These are phyloP conservation scores for Phyllostomus discolor DNA, from an alignment of 2,113 vertebrate species.

Conservation along the genomic window DNA sequence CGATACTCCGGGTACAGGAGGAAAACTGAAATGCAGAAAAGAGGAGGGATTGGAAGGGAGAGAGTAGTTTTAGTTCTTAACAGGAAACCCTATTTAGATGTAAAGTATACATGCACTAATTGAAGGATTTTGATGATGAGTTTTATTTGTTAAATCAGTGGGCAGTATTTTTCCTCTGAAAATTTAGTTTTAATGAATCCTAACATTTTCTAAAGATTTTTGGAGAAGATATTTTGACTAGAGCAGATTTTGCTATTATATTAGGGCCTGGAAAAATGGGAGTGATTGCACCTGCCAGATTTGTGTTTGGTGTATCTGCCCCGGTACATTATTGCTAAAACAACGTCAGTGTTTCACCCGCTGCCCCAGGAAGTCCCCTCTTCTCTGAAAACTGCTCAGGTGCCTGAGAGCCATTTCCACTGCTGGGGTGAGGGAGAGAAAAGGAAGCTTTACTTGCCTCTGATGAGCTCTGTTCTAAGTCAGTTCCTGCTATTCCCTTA, in stretches of 20 bases:
- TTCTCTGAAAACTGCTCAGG: background rate
- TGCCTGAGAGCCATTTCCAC: background rate
- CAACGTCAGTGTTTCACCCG: background rate
- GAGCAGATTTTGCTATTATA: background rate
- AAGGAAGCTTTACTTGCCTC: background rate
- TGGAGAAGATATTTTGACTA: slow-evolving; percentile 18
- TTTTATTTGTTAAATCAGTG: background rate
- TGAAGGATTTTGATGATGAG: background rate
- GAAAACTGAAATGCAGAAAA: background rate
- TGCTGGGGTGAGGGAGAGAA: too few relatives aligned
- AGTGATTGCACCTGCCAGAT: background rate
- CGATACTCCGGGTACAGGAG: background rate
- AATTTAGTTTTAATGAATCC: slow-evolving; percentile 37
- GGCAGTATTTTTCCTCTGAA: slow-evolving; percentile 34
- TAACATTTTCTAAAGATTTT: slow-evolving; percentile 26
- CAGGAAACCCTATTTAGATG: background rate
- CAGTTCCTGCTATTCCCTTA: background rate
- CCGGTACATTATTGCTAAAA: background rate
- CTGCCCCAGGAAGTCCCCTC: background rate
- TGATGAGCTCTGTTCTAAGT: background rate
- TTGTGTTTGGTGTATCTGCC: background rate
- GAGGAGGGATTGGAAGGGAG: background rate
- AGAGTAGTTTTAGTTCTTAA: slow-evolving; percentile 36
- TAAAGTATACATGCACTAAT: background rate
- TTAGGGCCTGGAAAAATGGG: background rate